Percentiles rank a stretch among this genome's conserved stretches.
These are phyloP conservation scores for Protosalanx chinensis DNA, from an alignment of 2,797 vertebrate genomes.

Conservation along the genomic window DNA sequence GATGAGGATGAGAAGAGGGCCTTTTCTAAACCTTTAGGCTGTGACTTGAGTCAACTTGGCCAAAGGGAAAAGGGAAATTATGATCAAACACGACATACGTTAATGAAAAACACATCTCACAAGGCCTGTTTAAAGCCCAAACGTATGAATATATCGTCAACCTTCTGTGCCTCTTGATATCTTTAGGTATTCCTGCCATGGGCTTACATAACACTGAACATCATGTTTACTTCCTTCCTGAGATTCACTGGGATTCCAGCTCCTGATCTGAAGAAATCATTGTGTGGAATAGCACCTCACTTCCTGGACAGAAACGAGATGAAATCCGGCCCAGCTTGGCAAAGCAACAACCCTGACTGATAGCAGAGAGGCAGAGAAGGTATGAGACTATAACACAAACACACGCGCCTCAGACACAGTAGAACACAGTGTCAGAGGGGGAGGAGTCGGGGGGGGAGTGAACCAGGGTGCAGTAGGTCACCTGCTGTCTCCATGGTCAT, in stretches of 20 bases:
- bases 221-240: neutral
- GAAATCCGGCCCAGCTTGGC: neutral
- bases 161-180: conserved; percentile 42
- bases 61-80: neutral
- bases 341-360: neutral
- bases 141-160: conserved; percentile 36
- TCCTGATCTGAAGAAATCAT: neutral
- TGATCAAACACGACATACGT: conserved; percentile 33
- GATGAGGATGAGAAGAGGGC: neutral
- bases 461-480: conserved; percentile 86
- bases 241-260: neutral
- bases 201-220: neutral
- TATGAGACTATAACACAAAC: conserved; percentile 25
- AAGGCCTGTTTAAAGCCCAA: conserved; percentile 34
- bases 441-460: conserved; percentile 15
- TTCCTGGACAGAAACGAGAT: neutral
- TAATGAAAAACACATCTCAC: conserved; percentile 51
- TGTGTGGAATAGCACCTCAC: neutral
- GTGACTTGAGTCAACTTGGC: conserved; percentile 6
- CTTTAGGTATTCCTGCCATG: conserved; percentile 6
- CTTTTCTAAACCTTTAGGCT: neutral
- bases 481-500: conserved; percentile 96
- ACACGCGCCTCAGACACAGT: conserved; percentile 54
- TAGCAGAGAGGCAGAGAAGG: conserved; percentile 44
- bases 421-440: conserved; percentile 58